phyloP scores from a whole-genome alignment of 2,888 invertebrate species.

The Eledona agricola region DNA sequence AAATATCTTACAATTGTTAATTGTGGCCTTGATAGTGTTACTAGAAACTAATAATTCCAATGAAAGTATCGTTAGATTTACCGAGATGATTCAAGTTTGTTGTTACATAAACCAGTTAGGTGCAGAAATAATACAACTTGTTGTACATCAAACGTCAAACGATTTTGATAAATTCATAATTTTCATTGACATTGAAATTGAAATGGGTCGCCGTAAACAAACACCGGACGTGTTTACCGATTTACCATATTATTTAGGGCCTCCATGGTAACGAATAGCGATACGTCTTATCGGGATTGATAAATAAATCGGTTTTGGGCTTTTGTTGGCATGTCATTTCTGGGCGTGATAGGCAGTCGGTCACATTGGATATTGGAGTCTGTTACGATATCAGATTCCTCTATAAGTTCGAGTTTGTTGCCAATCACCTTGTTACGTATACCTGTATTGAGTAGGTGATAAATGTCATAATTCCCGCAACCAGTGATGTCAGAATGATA shows the following conservation, averaged over 20 bases:
- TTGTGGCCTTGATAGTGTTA: slow-evolving; percentile 30
- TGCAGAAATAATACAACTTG: slow-evolving; percentile 9
- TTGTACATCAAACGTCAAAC: slow-evolving; percentile 3
- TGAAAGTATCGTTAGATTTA: slow-evolving; percentile 33
- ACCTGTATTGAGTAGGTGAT: no score
- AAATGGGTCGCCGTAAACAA: slow-evolving; percentile 29
- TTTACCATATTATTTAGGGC: slow-evolving; percentile 23
- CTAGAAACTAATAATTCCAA: slow-evolving; percentile 33
- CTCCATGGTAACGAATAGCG: neutral
- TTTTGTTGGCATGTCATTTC: no score
- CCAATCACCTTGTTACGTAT: no score
- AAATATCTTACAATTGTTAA: slow-evolving; percentile 24
- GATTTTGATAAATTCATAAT: slow-evolving; percentile 5
- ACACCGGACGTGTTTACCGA: slow-evolving; percentile 27
- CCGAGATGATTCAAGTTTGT: slow-evolving; percentile 27
- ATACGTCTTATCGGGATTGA: slow-evolving; percentile 9
- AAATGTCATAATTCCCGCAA: slow-evolving; percentile 3
- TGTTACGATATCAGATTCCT: slow-evolving; percentile 26
- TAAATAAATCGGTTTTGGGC: slow-evolving; percentile 1
- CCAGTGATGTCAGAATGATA: no score
- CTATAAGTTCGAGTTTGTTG: no score
- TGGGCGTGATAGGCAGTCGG: no score
- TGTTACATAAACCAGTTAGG: slow-evolving; percentile 22
- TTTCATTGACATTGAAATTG: slow-evolving; percentile 25
- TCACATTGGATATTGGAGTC: slow-evolving; percentile 11